phyloP scores from a whole-genome alignment of 1,140 invertebrate genomes.

The Heterodera schachtii region DNA sequence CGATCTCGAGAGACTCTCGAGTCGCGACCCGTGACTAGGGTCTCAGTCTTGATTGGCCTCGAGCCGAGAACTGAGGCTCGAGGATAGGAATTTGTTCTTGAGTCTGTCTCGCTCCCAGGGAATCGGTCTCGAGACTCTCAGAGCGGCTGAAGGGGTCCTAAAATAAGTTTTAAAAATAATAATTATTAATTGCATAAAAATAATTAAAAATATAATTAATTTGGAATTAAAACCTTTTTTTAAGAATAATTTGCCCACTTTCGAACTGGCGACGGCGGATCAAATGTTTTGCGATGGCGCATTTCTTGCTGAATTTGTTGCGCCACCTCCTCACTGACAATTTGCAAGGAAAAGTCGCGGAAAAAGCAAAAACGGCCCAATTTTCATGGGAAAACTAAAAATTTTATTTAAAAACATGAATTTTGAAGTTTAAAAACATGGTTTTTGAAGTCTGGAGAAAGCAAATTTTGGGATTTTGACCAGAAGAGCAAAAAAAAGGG shows the following conservation, averaged over 20 bases:
- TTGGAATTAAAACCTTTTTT: neutral
- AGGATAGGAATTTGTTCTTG: too few species aligned
- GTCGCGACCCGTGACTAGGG: too few species aligned
- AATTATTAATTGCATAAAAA: neutral
- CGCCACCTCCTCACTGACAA: slow-evolving; percentile 63
- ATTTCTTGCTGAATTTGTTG: slow-evolving; percentile 65
- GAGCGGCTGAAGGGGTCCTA: slow-evolving; percentile 48
- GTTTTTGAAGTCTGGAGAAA: too few species aligned
- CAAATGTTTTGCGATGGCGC: slow-evolving; percentile 53
- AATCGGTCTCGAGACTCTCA: neutral
- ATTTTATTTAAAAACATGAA: too few species aligned
- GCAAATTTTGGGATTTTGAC: too few species aligned
- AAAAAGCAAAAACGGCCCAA: slow-evolving; percentile 53
- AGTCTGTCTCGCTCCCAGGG: too few species aligned
- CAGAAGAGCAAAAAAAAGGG: too few species aligned
- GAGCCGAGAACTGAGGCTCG: too few species aligned
- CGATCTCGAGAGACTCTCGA: too few species aligned
- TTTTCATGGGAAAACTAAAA: slow-evolving; percentile 50
- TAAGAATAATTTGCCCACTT: slow-evolving; percentile 1
- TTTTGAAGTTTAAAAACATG: too few species aligned
- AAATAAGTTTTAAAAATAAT: neutral
- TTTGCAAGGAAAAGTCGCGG: slow-evolving; percentile 52
- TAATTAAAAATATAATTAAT: too few species aligned
- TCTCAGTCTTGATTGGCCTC: too few species aligned
- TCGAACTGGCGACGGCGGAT: slow-evolving; percentile 55